phyloP scores from a whole-genome alignment of 2,113 vertebrate species.

The Tenrec ecaudatus region DNA sequence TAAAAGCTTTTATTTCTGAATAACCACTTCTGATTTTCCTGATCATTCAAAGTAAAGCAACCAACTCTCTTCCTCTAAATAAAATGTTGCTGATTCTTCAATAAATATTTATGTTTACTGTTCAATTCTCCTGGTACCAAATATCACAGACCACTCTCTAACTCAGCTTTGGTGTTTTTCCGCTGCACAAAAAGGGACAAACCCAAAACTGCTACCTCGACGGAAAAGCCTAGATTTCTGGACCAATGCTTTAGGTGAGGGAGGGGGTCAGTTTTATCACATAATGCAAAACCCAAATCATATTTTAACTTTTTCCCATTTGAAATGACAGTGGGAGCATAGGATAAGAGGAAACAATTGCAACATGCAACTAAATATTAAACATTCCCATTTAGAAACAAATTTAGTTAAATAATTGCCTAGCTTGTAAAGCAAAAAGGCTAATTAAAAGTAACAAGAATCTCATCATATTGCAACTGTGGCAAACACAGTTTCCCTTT shows the following conservation, averaged over 20 bases:
- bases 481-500: conserved; percentile 57
- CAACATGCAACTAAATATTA: conserved; percentile 28
- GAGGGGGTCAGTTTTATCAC: not conserved
- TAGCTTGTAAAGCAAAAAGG: conserved; percentile 48
- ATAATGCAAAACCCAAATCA: conserved; percentile 52
- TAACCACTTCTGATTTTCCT: conserved; percentile 61
- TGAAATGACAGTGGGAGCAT: conserved; percentile 42
- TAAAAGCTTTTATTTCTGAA: conserved; percentile 66
- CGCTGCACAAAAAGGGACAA: conserved; percentile 61
- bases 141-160: conserved; percentile 54
- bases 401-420: conserved; percentile 60
- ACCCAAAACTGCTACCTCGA: too few relatives aligned
- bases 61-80: conserved; percentile 51
- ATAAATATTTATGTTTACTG: conserved; percentile 63
- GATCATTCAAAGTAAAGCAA: conserved; percentile 59
- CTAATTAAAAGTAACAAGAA: conserved; percentile 68
- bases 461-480: conserved; percentile 49
- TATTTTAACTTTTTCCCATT: conserved; percentile 39
- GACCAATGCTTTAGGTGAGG: not conserved
- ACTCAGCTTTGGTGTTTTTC: conserved; percentile 33
- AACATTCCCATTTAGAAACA: conserved; percentile 58
- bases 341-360: conserved; percentile 33
- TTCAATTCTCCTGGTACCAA: conserved; percentile 66
- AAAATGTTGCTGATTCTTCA: conserved; percentile 59
- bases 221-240: not conserved